Base-by-base conservation (phyloP, 2,797 vertebrate genomes). In the Galaxias olidus region DNA sequence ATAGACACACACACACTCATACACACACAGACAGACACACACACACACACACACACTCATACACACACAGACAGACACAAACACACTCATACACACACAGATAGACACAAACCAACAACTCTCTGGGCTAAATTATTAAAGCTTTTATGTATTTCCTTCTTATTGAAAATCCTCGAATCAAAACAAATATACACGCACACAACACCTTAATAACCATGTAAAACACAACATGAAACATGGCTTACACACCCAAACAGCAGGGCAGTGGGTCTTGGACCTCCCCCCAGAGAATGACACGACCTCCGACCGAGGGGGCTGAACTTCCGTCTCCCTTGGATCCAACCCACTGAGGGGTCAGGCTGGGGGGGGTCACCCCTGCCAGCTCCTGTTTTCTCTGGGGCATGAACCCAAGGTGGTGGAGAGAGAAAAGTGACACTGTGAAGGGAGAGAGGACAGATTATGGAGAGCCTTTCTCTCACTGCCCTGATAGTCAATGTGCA, bases 241-340 rank as follows among this genome's bases (percentile, higher is more conserved):
- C 50, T 50, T 40, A 61, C 58, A 48, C 66, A 48, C 53, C 30
- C 53, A 55, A 63, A 15, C 62, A 74, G 12, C 64, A 45, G 64
- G 56, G 14, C 19, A 18, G 51, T 20, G 20, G 41, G 52, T 10
- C 14, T 40, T n/a, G 41, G 67, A 44, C 51, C 62, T n/a, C 62
- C 20, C 67, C 13, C 19, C 70, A 75, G 74, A 75, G 76, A 76
- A 73, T 80, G 77, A 87, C 86, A 63, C 43, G 74, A 86, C 85
- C 86, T 90, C 73, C 69, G 84, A 90, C 84, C 79, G 8, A 56
- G 59, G 59, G 73, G 71, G 71, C 75, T 84, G 77, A 84, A 86
- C 83, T 82, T 90, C 79, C 73, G 68, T 83, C 75, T 83, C 68
- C 46, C 61, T 40, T 60, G 20, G 20, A 47, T 63, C 59, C 51